phyloP scores from a whole-genome alignment of 2,113 vertebrate genomes.

The Pomatorhinus ruficollis region DNA sequence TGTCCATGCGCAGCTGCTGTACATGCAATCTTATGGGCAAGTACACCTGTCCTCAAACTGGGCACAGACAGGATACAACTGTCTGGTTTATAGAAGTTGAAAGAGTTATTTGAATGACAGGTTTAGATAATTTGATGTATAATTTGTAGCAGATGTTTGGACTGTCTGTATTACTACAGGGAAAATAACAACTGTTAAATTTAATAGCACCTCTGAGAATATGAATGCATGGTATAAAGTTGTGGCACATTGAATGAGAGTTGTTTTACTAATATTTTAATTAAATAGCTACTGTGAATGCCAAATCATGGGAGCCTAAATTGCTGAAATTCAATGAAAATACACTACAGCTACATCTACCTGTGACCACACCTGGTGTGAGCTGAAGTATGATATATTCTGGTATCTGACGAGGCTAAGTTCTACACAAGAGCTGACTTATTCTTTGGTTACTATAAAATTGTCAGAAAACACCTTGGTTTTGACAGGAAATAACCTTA shows the following conservation, averaged over 20 bases:
- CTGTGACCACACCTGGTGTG: neutral
- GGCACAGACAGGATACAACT: neutral
- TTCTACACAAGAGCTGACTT: neutral
- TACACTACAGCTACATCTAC: neutral
- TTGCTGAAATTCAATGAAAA: neutral
- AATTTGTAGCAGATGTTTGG: neutral
- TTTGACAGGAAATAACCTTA: neutral
- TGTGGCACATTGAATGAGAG: neutral
- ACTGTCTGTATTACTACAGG: neutral
- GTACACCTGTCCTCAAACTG: accelerated
- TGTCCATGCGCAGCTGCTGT: neutral
- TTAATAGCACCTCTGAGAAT: neutral
- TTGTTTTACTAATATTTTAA: neutral
- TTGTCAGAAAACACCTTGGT: neutral
- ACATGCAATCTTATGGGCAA: neutral
- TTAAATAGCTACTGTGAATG: neutral
- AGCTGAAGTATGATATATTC: neutral
- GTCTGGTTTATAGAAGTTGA: neutral
- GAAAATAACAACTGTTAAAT: neutral
- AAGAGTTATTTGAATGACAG: neutral
- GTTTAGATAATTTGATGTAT: neutral
- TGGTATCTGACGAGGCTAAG: neutral
- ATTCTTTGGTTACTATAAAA: neutral
- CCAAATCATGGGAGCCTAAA: neutral
- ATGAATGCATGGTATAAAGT: neutral